A percentile compares a stretch with the other conserved stretches of the same genome.
Conservation (phyloP, 1,140 invertebrate genomes). For the Pseudomyrmex sp. region DNA sequence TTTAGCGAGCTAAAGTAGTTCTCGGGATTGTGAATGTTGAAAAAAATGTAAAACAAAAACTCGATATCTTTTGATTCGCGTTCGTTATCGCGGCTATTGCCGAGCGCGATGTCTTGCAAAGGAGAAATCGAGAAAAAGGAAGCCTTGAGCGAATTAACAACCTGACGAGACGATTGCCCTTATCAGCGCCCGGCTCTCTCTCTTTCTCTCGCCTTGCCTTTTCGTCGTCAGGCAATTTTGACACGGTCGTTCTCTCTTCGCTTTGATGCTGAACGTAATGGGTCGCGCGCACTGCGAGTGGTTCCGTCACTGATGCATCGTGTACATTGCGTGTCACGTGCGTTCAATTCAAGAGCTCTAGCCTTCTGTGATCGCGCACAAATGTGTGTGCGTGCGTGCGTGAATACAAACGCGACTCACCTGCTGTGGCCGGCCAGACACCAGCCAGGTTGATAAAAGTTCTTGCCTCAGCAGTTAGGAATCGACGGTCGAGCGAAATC, state of each 20-base stretch:
- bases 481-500: background rate
- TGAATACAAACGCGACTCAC: background rate
- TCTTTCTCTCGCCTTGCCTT: constrained; percentile 27
- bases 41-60: no score
- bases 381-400: no score
- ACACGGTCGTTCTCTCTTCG: constrained; percentile 14
- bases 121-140: constrained; percentile 1
- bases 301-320: background rate
- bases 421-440: background rate
- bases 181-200: constrained; percentile 17
- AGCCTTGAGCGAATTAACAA: constrained; percentile 22
- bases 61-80: background rate
- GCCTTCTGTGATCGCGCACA: constrained; percentile 11
- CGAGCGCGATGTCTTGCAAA: background rate
- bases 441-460: constrained; percentile 25
- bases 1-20: no score
- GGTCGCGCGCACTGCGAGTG: background rate
- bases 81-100: background rate
- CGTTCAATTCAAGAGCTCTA: constrained; percentile 2
- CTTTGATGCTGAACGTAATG: constrained; percentile 16
- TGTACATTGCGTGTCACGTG: constrained; percentile 35
- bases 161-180: constrained; percentile 24
- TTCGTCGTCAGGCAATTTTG: constrained; percentile 19
- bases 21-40: no score
- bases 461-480: background rate